Evolutionary conservation across 2,113 vertebrate genomes (phyloP).

Genomic region (Cariama cristata): DNA sequence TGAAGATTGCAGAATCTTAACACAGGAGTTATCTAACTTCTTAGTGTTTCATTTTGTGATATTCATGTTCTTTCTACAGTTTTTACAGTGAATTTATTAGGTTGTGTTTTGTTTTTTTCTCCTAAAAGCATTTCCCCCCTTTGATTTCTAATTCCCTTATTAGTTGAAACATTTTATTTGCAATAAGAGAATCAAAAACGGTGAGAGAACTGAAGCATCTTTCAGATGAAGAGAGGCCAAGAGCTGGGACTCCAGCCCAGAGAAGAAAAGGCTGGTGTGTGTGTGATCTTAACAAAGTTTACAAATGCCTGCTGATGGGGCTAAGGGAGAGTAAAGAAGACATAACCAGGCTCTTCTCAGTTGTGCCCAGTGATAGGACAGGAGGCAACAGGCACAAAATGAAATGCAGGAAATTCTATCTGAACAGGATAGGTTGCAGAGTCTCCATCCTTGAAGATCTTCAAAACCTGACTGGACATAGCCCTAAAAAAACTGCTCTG

Average conservation of each 20-base stretch:
- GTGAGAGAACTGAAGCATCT: background rate
- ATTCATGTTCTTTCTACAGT: background rate
- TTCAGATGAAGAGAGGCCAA: background rate
- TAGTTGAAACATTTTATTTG: background rate
- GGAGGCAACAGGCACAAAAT: background rate
- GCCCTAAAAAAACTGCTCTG: background rate
- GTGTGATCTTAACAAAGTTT: background rate
- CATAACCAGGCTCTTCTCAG: background rate
- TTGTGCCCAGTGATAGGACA: background rate
- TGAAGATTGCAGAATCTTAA: conserved; percentile 17
- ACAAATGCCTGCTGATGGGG: background rate
- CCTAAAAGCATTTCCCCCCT: background rate
- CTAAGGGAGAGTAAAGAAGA: background rate
- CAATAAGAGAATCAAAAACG: background rate
- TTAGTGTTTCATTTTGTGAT: background rate
- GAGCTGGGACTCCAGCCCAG: background rate
- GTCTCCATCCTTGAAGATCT: background rate
- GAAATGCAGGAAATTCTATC: background rate
- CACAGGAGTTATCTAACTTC: background rate
- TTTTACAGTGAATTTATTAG: background rate
- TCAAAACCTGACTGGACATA: background rate
- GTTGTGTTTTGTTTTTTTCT: background rate
- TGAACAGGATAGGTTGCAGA: background rate
- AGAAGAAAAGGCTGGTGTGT: background rate
- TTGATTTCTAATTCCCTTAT: background rate